Percentiles rank a stretch among this genome's conserved stretches.
phyloP scores from a whole-genome alignment of 1,140 invertebrate genomes.

The Hermetia illucens region DNA sequence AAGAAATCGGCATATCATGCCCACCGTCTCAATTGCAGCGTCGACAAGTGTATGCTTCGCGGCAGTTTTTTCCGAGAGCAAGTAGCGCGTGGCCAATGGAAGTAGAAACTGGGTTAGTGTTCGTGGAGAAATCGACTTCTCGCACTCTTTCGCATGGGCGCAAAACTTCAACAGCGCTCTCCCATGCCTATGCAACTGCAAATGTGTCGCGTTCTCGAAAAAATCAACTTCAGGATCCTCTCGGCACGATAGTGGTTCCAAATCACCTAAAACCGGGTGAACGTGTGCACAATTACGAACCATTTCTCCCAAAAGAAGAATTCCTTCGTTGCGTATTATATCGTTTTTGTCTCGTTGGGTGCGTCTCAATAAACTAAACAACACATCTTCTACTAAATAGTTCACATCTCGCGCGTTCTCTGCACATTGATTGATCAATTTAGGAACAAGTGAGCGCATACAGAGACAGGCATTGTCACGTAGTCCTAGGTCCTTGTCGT shows the following conservation, averaged over 20 bases:
- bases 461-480: slow-evolving; percentile 62
- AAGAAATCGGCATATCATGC: slow-evolving; percentile 55
- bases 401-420: slow-evolving; percentile 34
- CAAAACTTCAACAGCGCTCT: slow-evolving; percentile 61
- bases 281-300: slow-evolving; percentile 51
- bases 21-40: slow-evolving; percentile 61
- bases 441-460: slow-evolving; percentile 47
- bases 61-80: slow-evolving; percentile 60
- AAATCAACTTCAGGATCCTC: slow-evolving; percentile 79
- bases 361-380: slow-evolving; percentile 50
- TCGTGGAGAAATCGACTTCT: slow-evolving; percentile 42
- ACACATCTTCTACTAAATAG: slow-evolving; percentile 55
- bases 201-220: slow-evolving; percentile 84
- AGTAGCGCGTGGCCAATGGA: slow-evolving; percentile 65
- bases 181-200: slow-evolving; percentile 68
- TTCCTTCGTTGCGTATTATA: slow-evolving; percentile 54
- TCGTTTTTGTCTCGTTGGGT: slow-evolving; percentile 54
- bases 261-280: slow-evolving; percentile 59
- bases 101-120: slow-evolving; percentile 72
- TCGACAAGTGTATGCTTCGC: slow-evolving; percentile 72
- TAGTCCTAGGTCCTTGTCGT: slow-evolving; percentile 69
- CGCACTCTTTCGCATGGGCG: slow-evolving; percentile 38
- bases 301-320: slow-evolving; percentile 59
- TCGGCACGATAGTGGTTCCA: slow-evolving; percentile 52
- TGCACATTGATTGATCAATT: slow-evolving; percentile 37